Conservation (phyloP, 2,888 invertebrate genomes). For the Homarus gammarus region DNA sequence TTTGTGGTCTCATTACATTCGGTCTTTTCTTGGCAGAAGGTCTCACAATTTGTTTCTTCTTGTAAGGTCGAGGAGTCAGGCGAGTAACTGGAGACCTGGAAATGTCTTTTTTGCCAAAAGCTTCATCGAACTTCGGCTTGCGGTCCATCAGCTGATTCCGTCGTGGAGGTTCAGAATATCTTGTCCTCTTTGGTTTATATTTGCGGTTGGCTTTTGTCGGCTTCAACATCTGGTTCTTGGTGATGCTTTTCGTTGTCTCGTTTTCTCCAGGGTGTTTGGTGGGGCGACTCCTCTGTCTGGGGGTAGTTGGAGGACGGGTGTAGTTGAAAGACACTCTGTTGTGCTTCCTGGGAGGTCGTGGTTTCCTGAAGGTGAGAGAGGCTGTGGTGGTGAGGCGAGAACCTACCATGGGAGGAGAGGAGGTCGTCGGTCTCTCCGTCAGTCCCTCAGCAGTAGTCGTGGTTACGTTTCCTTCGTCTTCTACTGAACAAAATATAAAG, state of each 20-base stretch:
- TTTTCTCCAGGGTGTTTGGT: background rate
- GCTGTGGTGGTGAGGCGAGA: background rate
- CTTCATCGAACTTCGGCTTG: background rate
- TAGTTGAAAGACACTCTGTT: background rate
- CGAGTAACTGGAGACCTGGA: background rate
- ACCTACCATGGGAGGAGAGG: background rate
- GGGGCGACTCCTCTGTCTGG: background rate
- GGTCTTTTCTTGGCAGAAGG: background rate
- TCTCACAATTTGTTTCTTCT: background rate
- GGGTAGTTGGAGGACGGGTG: background rate
- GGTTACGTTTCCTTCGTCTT: background rate
- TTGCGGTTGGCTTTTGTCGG: background rate
- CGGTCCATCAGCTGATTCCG: background rate
- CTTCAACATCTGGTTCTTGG: background rate
- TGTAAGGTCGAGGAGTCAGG: background rate
- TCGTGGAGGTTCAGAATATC: background rate
- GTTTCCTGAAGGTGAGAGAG: background rate
- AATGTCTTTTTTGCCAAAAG: background rate
- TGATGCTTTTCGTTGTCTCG: slow-evolving; percentile 7
- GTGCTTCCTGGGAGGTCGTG: background rate
- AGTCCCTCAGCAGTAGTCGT: background rate
- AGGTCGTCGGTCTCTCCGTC: background rate
- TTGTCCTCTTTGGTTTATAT: background rate
- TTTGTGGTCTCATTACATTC: background rate
- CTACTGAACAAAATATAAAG: background rate